phyloP scores from a whole-genome alignment of 2,797 vertebrate genomes.

The Harpagifer antarcticus region DNA sequence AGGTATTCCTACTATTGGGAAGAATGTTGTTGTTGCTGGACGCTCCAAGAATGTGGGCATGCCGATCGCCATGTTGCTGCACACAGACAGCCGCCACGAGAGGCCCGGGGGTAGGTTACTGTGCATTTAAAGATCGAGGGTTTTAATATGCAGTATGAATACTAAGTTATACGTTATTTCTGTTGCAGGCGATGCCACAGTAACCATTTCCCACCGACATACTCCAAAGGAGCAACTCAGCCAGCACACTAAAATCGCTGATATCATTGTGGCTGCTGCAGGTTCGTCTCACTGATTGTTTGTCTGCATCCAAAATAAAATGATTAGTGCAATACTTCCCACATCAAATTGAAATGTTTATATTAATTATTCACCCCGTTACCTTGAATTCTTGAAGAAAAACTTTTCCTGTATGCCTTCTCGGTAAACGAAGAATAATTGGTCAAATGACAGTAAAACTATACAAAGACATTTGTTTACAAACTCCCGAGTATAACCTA shows the following conservation, averaged over 20 bases:
- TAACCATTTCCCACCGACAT: slow-evolving; percentile 96
- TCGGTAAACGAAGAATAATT: no score
- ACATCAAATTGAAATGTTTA: no score
- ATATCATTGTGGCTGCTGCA: slow-evolving; percentile 95
- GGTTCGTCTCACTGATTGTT: slow-evolving; percentile 77
- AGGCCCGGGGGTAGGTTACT: slow-evolving; percentile 90
- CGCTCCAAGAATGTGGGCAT: slow-evolving; percentile 98
- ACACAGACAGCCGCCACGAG: slow-evolving; percentile 94
- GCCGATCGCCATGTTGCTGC: slow-evolving; percentile 98
- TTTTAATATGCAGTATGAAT: neutral
- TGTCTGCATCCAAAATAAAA: neutral
- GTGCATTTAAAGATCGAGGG: neutral
- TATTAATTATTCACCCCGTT: no score
- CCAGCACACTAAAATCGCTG: slow-evolving; percentile 92
- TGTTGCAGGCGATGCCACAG: slow-evolving; percentile 93
- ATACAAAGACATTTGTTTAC: no score
- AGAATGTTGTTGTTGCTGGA: slow-evolving; percentile 96
- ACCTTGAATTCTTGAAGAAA: no score
- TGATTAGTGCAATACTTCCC: neutral
- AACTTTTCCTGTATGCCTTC: no score
- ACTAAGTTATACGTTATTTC: neutral
- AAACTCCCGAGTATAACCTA: no score
- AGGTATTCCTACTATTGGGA: slow-evolving; percentile 97
- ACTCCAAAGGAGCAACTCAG: slow-evolving; percentile 96
- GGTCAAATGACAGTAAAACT: no score